Evolutionary conservation across 2,797 vertebrate species (phyloP).

Genomic region (Falco berigora): DNA sequence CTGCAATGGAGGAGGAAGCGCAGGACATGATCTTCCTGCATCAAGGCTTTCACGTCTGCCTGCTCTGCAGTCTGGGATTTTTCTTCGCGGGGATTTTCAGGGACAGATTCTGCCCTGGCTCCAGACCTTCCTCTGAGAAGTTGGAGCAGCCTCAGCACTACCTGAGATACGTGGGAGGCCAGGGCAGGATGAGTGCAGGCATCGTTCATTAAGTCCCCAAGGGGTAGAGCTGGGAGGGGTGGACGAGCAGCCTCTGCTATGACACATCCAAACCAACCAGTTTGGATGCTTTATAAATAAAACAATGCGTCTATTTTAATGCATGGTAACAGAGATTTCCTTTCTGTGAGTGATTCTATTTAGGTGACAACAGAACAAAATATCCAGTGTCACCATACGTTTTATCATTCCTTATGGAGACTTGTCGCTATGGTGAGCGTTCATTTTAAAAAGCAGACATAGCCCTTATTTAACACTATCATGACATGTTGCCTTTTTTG

Average conservation of each 20-base stretch:
- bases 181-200: neutral
- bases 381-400: constrained; percentile 28
- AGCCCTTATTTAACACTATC: constrained; percentile 47
- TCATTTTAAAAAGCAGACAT: neutral
- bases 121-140: neutral
- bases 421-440: constrained; percentile 38
- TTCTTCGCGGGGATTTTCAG: neutral
- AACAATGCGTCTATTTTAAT: constrained; percentile 24
- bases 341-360: constrained; percentile 30
- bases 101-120: neutral
- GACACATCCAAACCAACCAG: constrained; percentile 41
- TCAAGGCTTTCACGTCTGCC: neutral
- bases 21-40: neutral
- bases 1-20: neutral
- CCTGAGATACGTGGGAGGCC: neutral
- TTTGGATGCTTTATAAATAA: constrained; percentile 49
- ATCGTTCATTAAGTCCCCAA: neutral
- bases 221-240: constrained; percentile 1
- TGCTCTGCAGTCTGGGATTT: neutral
- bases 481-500: neutral
- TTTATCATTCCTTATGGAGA: neutral
- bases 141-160: neutral
- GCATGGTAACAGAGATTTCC: constrained; percentile 31
- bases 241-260: neutral
- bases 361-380: constrained; percentile 42